These are phyloP conservation scores for Ectemnius cavifrons DNA, from an alignment of 2,888 invertebrate genomes.

Conservation along the genomic window DNA sequence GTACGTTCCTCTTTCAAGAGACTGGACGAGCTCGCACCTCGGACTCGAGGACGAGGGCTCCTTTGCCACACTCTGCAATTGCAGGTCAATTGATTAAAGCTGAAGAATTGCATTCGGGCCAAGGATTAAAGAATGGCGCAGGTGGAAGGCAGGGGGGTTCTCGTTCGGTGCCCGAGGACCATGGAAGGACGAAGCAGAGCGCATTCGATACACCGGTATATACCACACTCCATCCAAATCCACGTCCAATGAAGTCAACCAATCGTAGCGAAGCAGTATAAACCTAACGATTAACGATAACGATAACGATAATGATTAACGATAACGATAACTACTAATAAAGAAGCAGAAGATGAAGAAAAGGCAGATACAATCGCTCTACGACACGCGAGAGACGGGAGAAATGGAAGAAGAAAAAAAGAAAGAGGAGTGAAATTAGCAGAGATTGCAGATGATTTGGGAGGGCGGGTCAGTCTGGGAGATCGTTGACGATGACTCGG, in stretches of 20 bases:
- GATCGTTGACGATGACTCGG: conserved; percentile 24
- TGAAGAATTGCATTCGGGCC: no score
- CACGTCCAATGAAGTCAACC: conserved; percentile 73
- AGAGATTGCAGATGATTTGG: conserved; percentile 46
- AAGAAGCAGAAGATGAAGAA: conserved; percentile 36
- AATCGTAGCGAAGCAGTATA: conserved; percentile 62
- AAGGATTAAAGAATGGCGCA: no score
- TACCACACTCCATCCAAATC: conserved; percentile 77
- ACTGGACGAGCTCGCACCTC: conserved; percentile 6
- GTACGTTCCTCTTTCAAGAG: conserved; percentile 39
- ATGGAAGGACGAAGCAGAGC: conserved; percentile 45
- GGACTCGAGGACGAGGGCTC: neutral
- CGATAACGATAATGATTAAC: conserved; percentile 51
- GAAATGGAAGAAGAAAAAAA: conserved; percentile 19
- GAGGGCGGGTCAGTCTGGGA: conserved; percentile 25
- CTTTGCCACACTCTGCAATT: neutral
- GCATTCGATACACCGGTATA: conserved; percentile 68
- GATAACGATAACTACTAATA: conserved; percentile 43
- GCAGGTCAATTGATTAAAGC: no score
- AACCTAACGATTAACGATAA: conserved; percentile 45
- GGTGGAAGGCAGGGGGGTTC: conserved; percentile 12
- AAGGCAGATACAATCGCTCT: conserved; percentile 20
- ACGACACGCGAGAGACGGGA: conserved; percentile 23
- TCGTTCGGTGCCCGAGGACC: conserved; percentile 24
- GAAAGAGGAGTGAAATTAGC: neutral